These are phyloP conservation scores for Cephus rjabovi DNA, from an alignment of 2,888 invertebrate genomes.

Conservation along the genomic window DNA sequence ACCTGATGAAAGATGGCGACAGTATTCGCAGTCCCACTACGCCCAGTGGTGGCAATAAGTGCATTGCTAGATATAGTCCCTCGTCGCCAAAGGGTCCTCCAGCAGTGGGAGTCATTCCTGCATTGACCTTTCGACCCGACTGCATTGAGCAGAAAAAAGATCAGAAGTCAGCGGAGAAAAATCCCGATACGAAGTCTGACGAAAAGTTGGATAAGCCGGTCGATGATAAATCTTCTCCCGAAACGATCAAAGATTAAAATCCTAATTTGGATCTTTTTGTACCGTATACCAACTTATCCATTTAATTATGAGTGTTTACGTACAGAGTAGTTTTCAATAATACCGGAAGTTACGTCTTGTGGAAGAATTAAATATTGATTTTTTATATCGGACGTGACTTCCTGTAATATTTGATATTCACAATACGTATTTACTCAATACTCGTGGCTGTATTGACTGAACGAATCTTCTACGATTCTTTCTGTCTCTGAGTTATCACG, in stretches of 20 bases:
- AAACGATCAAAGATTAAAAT: neutral
- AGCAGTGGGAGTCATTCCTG: neutral
- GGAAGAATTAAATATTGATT: neutral
- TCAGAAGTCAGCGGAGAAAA: conserved; percentile 19
- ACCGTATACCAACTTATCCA: neutral
- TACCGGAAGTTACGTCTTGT: neutral
- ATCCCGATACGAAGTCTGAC: conserved; percentile 18
- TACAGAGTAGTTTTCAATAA: neutral
- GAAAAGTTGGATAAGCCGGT: neutral
- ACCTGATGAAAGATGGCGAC: conserved; percentile 74
- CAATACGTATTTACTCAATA: neutral
- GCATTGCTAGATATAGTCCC: conserved; percentile 52
- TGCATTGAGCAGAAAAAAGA: conserved; percentile 12
- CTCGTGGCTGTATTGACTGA: neutral
- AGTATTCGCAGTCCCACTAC: conserved; percentile 67
- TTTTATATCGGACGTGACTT: neutral
- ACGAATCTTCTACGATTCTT: neutral
- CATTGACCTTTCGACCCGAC: neutral
- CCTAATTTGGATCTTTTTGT: neutral
- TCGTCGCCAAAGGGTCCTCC: conserved; percentile 47
- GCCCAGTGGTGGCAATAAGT: conserved; percentile 46
- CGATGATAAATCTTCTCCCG: neutral
- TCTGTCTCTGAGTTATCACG: neutral
- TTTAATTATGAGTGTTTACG: neutral
- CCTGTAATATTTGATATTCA: no score